A percentile compares a stretch with the other conserved stretches of the same genome.
phyloP scores from a whole-genome alignment of 2,888 invertebrate genomes.

The Luperina testacea region DNA sequence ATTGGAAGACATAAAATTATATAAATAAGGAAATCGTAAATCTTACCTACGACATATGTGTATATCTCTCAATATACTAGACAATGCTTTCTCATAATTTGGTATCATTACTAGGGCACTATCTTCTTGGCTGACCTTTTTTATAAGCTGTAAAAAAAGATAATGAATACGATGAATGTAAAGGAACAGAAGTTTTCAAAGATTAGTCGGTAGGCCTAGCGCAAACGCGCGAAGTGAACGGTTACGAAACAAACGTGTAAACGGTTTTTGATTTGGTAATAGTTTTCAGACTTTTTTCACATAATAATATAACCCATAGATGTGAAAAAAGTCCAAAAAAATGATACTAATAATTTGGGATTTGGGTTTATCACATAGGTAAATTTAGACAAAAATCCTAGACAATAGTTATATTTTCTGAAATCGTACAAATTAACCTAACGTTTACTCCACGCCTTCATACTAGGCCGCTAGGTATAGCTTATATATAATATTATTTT shows the following conservation, averaged over 20 bases:
- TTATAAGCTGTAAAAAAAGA: slow-evolving; percentile 92
- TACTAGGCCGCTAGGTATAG: too few species aligned
- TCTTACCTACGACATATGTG: slow-evolving; percentile 94
- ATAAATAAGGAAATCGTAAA: slow-evolving; percentile 6
- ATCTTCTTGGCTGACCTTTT: slow-evolving; percentile 94
- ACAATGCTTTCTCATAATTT: slow-evolving; percentile 95
- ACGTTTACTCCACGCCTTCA: not conserved
- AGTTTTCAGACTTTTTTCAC: not conserved
- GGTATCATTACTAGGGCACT: slow-evolving; percentile 93
- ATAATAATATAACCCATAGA: too few species aligned
- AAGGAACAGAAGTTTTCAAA: not conserved
- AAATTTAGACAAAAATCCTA: not conserved
- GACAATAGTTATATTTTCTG: not conserved
- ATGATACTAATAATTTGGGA: not conserved
- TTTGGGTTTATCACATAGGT: too few species aligned
- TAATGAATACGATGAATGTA: not conserved
- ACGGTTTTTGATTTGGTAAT: too few species aligned
- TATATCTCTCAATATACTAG: slow-evolving; percentile 95
- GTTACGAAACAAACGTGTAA: too few species aligned
- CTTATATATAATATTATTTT: too few species aligned
- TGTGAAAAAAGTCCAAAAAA: too few species aligned
- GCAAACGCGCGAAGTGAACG: too few species aligned
- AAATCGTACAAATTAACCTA: not conserved
- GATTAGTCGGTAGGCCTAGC: not conserved
- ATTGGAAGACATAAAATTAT: not conserved